Conservation (phyloP, 2,797 vertebrate species). For the Macropus fuliginosus region DNA sequence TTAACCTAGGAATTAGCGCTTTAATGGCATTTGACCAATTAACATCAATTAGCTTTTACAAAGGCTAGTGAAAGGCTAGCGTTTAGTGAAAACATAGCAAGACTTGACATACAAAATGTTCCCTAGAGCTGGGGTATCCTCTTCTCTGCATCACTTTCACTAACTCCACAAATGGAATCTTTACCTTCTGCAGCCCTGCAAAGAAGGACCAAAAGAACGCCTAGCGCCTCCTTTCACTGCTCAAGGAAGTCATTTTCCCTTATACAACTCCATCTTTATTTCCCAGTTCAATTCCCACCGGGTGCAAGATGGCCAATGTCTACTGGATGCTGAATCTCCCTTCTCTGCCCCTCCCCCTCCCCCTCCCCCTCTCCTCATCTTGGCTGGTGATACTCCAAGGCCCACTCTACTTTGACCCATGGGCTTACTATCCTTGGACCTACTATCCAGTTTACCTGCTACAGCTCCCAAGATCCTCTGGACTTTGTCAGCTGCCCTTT, state of each 20-base stretch:
- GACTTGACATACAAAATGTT: background rate
- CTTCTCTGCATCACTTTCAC: background rate
- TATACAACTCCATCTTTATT: background rate
- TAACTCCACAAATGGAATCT: background rate
- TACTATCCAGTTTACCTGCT: background rate
- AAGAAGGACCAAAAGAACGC: background rate
- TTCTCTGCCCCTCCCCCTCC: no score
- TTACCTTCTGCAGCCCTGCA: background rate
- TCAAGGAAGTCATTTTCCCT: background rate
- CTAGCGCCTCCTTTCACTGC: background rate
- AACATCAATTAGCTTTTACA: background rate
- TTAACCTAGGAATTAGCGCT: background rate
- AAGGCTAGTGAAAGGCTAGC: background rate
- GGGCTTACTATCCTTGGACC: background rate
- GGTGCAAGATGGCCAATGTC: background rate
- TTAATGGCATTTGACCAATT: background rate
- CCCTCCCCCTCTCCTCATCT: background rate
- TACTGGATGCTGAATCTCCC: background rate
- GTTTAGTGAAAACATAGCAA: background rate
- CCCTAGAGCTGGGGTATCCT: background rate
- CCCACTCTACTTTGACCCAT: background rate
- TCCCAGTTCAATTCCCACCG: background rate
- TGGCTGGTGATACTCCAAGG: background rate
- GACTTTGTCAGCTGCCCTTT: background rate
- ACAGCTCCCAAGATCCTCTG: background rate